Evolutionary conservation across 1,140 invertebrate species (phyloP), one percentile per base, ranked within the genome.

Genomic region (Cataglyphis hispanica): DNA sequence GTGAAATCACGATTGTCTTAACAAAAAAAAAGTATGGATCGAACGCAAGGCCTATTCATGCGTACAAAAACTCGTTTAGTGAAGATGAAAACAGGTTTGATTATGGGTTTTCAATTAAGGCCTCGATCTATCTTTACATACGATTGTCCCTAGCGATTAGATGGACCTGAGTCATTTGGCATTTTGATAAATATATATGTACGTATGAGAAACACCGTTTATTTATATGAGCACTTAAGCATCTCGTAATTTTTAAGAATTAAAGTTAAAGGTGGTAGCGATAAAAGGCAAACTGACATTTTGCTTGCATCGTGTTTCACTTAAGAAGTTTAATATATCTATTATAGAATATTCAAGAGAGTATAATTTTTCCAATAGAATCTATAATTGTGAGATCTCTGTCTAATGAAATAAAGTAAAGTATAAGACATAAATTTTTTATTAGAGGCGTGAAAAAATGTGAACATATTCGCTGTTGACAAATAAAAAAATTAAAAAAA

Each of bases 81-180:
- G 16, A 43, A 67, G 67, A 80, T 70, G 60, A 1, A 70, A 88
- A 88, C 77, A 46, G 56, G 70, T 88, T 87, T 50, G 7, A 34
- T 56, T 53, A 13, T 1, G 6, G n/a, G 27, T 27, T 43, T 67
- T 67, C 31, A n/a, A 66, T 50, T 50, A 50, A 53, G 16, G 16
- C 6, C n/a, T 46, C 6, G 19, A 58, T 11, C 11, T 46, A 37
- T 72, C 37, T n/a, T 72, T 83, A 46, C 31, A 40, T 19, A 60
- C 46, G 25, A 25, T 27, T 16, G 11, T 19, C 19, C 1, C 2
- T 11, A 19, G 31, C 19, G 72, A 60, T 74, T 83, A 83, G 13
- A 34, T 27, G 31, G 25, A 31, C 16, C 16, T 70, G 46, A 80
- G 13, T 80, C 22, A 70, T 16, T 80, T 40, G 46, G 4, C 8